Base-by-base conservation (phyloP, 1,140 invertebrate species). In the Pristionchus pacificus region DNA sequence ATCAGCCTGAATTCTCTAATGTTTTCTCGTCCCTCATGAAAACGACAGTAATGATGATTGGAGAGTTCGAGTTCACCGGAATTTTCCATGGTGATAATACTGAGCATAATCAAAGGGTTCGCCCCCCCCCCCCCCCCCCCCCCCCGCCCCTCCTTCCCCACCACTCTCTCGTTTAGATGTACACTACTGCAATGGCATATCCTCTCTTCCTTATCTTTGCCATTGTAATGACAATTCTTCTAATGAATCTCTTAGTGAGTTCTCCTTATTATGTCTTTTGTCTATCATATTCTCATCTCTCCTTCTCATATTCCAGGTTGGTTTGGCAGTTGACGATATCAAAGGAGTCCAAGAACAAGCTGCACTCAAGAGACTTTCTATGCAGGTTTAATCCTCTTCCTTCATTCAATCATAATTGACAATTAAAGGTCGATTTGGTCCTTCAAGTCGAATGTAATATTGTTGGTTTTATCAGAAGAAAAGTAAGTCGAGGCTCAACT, bases 331-430 rank as follows among this genome's bases (percentile, higher is more conserved):
- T 63, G 85, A 86, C 76, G 85, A 86, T 72, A 86, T 86, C 70
- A 86, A 85, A 72, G 82, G 79, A 29, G 84, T 86, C 30, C 85
- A 86, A 70, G 87, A 87, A 55, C 82, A 87, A 71, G 87, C 87
- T 58, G 84, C 84, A 15, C 81, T 88, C 3, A 86, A 85, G 74
- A 83, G 87, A 68, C 80, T 87, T 65, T 86, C 86, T 49, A 87
- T 88, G 87, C 86, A 87, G 80, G 86, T 87, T 65, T 24, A 57
- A 19, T 19, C 19, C 19, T 57, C 24, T 19, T 19, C 19, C 19
- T 24, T 24, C 19, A 19, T 19, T 19, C 55, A 57, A 57, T 57
- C 19, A 19, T 19, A 57, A 19, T 57, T 19, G 19, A 57, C 19
- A 19, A 57, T 57, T 24, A 19, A 19, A 69, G 67, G 66, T 73